phyloP scores from a whole-genome alignment of 2,113 vertebrate genomes.

The Acanthisitta chloris region DNA sequence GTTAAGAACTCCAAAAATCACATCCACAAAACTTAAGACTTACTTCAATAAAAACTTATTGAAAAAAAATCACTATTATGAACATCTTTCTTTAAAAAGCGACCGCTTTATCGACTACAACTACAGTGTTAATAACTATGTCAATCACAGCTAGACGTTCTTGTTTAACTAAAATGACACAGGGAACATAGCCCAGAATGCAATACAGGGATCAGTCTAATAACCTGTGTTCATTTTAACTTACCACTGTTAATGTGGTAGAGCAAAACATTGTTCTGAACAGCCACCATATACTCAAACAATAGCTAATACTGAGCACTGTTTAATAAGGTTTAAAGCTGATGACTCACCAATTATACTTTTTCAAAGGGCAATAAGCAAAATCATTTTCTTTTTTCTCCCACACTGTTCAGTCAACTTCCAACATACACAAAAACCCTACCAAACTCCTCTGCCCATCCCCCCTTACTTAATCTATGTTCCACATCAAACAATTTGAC shows the following conservation, averaged over 20 bases:
- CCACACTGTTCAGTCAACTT: neutral
- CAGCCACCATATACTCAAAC: neutral
- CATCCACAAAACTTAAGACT: neutral
- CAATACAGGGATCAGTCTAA: neutral
- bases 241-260: too few relatives aligned
- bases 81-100: neutral
- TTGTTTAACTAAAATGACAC: neutral
- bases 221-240: neutral
- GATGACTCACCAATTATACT: neutral
- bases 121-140: neutral
- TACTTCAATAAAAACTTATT: neutral
- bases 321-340: neutral
- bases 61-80: neutral
- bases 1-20: neutral
- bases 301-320: neutral
- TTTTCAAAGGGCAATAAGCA: neutral
- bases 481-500: neutral
- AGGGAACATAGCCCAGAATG: neutral
- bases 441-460: neutral
- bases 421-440: neutral
- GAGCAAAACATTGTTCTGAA: neutral
- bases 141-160: neutral
- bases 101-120: neutral
- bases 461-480: neutral
- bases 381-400: neutral